Base-by-base conservation (phyloP, 2,888 invertebrate species). In the Idaea aversata region DNA sequence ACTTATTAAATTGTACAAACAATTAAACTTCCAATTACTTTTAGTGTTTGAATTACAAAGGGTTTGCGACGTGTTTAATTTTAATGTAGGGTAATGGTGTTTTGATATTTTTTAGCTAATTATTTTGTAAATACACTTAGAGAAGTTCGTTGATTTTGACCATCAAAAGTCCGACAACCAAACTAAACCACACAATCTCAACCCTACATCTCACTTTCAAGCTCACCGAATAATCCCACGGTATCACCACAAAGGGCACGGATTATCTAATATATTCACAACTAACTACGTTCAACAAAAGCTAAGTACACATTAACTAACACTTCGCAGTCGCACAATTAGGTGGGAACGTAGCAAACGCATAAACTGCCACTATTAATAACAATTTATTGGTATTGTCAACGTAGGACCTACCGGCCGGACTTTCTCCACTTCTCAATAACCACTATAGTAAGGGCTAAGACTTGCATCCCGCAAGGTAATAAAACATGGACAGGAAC, bases 381-480 rank as follows among this genome's bases (percentile, higher is more conserved):
- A 83, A 80, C 77, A 82, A 83, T 84, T 81, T 81, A 79, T 77
- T 74, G 10, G 77, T 72, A 83, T 79, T 80, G 78, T 80, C 60
- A 25, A 47, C 63, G 59, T 72, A 25, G 25, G 25, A 61, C 61
- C 65, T 61, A 47, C 47, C 47, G 65, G 61, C 59, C 70, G 64
- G 63, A 77, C 79, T 84, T 82, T 82, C 81, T 76, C 80, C 47
- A 13, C 10, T 47, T 7, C 47, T 47, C 3, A 38, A 38, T 47
- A 13, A 13, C 47, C 47, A 47, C 47, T 47, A 47, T 47, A 47
- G 7, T 47, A 47, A 47, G 7, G 10, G 47, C 47, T 47, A 47
- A 25, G 25, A 25, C 25, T 25, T 25, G 25, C 25, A 3, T 25
- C 25, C 25, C 25, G 25, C 25, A 25, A 25, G 25, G 25, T 3